Base-by-base conservation (phyloP, 1,140 invertebrate species). In the Antheraea pernyi region DNA sequence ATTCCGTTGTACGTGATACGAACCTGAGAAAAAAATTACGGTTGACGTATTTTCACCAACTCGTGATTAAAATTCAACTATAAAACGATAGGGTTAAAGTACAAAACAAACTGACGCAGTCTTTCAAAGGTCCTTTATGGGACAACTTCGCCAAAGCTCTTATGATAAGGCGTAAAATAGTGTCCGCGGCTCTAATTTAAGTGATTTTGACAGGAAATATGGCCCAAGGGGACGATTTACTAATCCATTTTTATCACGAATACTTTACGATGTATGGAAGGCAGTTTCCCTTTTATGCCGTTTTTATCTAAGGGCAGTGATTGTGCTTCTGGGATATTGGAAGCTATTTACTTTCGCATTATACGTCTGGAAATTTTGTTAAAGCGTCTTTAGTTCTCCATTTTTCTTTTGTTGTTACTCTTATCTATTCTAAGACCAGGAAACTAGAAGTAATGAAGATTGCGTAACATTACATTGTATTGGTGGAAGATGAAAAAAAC, bases 141-240 rank as follows among this genome's bases (percentile, higher is more conserved):
- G 10, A n/a, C 46, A 42, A 18, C n/a, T 65, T 65, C 42, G 39
- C 71, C 22, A 42, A 73, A 60, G 46, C 60, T 70, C 65, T 73
- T 67, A 48, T 70, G 73, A 75, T 75, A 75, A 75, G 73, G 60
- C 59, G 68, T 75, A 65, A 72, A 72, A 72, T 75, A 75, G 65
- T 69, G 68, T 65, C 67, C 64, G 60, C 58, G 67, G 73, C 62
- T 72, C 63, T 75, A 72, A 75, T 72, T 72, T 75, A 75, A 75
- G 73, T 75, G 73, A 75, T 75, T 75, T 75, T 72, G 73, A 72
- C 70, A 69, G 66, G 65, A 69, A 63, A 75, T 75, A 72, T 75
- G 37, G 63, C 73, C 69, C 64, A 11, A 19, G 67, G 66, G 69
- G 66, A 66, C 69, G 63, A 69, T 71, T 71, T 59, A 62, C 69